Evolutionary conservation across 2,797 vertebrate genomes (phyloP).

Genomic region (Streptopelia turtur): DNA sequence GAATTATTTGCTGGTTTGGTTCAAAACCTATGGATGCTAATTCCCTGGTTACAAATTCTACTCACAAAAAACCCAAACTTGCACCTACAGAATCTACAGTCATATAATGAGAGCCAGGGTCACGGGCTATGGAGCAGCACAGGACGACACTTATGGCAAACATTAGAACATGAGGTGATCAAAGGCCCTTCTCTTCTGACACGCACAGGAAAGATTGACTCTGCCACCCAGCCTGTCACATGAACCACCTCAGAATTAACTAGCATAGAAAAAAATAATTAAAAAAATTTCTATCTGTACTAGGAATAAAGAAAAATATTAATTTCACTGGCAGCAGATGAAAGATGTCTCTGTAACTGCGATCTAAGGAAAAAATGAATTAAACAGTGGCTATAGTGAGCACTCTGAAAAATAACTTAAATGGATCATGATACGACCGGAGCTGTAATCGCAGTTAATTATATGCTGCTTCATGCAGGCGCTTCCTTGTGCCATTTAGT

Average conservation of each 20-base stretch:
- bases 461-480: conserved; percentile 60
- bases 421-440: conserved; percentile 62
- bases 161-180: conserved; percentile 46
- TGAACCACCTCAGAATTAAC: conserved; percentile 68
- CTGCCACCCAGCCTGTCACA: conserved; percentile 46
- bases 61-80: neutral
- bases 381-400: conserved; percentile 73
- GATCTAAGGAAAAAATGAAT: conserved; percentile 77
- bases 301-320: conserved; percentile 74
- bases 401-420: conserved; percentile 73
- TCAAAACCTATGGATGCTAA: neutral
- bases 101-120: neutral
- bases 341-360: conserved; percentile 71
- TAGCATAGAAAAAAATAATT: conserved; percentile 28
- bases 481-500: conserved; percentile 50
- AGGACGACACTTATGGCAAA: conserved; percentile 30
- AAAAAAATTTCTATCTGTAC: conserved; percentile 61
- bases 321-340: conserved; percentile 77
- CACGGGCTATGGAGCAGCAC: neutral
- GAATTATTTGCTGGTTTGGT: neutral
- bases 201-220: conserved; percentile 30
- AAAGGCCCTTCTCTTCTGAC: conserved; percentile 39
- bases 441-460: conserved; percentile 71
- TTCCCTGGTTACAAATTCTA: neutral
- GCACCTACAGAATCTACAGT: conserved; percentile 1